Conservation (phyloP, 1,140 invertebrate genomes). For the Hestina assimilis region DNA sequence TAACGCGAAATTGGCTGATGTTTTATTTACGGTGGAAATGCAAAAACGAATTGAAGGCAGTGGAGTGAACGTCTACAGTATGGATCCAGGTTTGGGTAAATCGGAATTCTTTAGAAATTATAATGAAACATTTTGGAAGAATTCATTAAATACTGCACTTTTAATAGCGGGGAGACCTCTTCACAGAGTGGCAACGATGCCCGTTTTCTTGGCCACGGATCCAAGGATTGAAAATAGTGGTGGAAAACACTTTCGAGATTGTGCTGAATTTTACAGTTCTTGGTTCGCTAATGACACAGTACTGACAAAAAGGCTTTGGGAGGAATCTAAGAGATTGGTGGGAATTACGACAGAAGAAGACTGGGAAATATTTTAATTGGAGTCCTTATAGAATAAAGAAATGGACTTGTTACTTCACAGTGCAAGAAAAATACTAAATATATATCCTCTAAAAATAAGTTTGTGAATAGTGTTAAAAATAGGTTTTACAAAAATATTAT, state of each 20-base stretch:
- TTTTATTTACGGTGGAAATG: conserved; percentile 84
- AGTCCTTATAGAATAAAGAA: not conserved
- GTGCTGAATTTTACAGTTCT: conserved; percentile 55
- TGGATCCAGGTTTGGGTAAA: conserved; percentile 89
- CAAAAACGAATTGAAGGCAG: conserved; percentile 76
- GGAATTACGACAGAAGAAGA: conserved; percentile 40
- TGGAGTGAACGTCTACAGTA: conserved; percentile 83
- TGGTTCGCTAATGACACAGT: conserved; percentile 46
- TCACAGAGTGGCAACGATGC: conserved; percentile 84
- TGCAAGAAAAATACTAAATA: too few relatives aligned
- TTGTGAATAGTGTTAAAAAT: too few relatives aligned
- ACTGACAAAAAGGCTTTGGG: conserved; percentile 41
- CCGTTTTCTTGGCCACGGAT: conserved; percentile 83
- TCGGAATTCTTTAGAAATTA: conserved; percentile 85
- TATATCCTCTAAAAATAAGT: not conserved
- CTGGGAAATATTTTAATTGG: conserved; percentile 31
- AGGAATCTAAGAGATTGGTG: conserved; percentile 41
- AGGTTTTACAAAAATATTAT: too few relatives aligned
- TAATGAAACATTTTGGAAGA: conserved; percentile 67
- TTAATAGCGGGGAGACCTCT: conserved; percentile 69
- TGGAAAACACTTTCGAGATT: conserved; percentile 80
- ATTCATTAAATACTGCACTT: conserved; percentile 39
- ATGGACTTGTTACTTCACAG: too few relatives aligned
- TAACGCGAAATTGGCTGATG: conserved; percentile 86
- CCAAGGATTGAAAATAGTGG: conserved; percentile 80